phyloP scores from a whole-genome alignment of 1,140 invertebrate species.

The Heliconius eleuchia region DNA sequence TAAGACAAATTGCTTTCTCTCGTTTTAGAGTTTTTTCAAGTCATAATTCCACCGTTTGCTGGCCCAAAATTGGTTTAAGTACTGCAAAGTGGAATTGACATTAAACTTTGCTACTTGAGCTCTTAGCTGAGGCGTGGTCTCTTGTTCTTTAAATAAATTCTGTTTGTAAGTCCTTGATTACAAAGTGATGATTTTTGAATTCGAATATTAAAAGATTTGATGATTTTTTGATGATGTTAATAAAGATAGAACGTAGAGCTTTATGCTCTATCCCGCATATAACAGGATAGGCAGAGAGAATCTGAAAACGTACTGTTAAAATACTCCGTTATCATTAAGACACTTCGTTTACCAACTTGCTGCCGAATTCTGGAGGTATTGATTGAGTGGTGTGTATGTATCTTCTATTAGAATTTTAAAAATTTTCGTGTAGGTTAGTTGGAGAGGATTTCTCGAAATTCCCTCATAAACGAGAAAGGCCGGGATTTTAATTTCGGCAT shows the following conservation, averaged over 20 bases:
- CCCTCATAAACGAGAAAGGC: background rate
- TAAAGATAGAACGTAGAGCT: too few relatives aligned
- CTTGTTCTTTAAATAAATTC: conserved; percentile 3
- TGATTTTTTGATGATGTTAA: background rate
- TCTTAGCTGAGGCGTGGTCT: conserved; percentile 11
- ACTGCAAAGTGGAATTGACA: conserved; percentile 27
- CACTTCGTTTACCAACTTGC: too few relatives aligned
- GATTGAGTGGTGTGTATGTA: too few relatives aligned
- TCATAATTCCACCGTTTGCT: conserved; percentile 54
- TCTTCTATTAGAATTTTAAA: too few relatives aligned
- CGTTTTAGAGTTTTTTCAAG: conserved; percentile 53
- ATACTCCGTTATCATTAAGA: too few relatives aligned
- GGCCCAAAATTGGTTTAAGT: conserved; percentile 32
- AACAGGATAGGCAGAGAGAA: too few relatives aligned
- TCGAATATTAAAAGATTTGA: background rate
- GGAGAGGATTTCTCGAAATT: background rate
- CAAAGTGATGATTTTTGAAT: background rate
- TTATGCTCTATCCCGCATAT: too few relatives aligned
- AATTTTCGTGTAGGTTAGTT: background rate
- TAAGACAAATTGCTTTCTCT: conserved; percentile 68
- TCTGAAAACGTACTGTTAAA: too few relatives aligned
- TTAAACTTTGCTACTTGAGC: conserved; percentile 29
- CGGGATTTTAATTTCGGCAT: background rate
- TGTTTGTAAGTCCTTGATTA: background rate
- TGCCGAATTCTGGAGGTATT: too few relatives aligned